Percentiles rank a stretch among this genome's conserved stretches.
Conservation (phyloP, 2,888 invertebrate species). For the Crocallis elinguaria region DNA sequence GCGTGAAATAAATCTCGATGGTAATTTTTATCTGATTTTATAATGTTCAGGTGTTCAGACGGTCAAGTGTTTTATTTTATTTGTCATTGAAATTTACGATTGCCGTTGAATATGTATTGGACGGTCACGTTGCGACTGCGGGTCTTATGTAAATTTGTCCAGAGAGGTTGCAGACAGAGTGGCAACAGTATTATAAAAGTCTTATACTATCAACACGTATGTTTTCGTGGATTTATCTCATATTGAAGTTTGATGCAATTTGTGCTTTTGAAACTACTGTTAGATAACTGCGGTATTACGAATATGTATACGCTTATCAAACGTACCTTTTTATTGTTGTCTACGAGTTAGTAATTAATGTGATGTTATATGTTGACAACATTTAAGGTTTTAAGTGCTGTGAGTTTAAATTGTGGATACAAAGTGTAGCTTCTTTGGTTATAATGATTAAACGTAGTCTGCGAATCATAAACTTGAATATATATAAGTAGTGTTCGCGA, state of each 20-base stretch:
- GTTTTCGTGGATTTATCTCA: conserved; percentile 16
- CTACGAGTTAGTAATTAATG: not conserved
- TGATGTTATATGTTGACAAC: not conserved
- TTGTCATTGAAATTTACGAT: conserved; percentile 68
- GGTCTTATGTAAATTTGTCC: conserved; percentile 65
- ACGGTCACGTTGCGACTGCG: conserved; percentile 63
- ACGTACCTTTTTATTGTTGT: not conserved
- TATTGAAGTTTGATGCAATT: not conserved
- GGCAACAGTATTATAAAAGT: conserved; percentile 61
- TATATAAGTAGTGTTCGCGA: too few relatives aligned
- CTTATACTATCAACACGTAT: conserved; percentile 35
- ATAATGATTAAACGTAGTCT: too few relatives aligned
- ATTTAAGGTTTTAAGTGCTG: not conserved
- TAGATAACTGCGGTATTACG: not conserved
- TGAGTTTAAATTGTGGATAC: not conserved
- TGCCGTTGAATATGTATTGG: conserved; percentile 60
- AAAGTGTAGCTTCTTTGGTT: not conserved
- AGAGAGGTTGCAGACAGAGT: conserved; percentile 71
- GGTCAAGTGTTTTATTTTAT: conserved; percentile 59
- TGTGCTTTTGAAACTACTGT: not conserved
- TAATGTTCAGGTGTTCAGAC: conserved; percentile 65
- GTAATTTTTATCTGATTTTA: conserved; percentile 59
- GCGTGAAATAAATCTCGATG: conserved; percentile 66
- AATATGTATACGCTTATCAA: not conserved
- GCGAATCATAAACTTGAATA: too few relatives aligned